Conservation (phyloP, 2,113 vertebrate genomes). For the Sander vitreus region DNA sequence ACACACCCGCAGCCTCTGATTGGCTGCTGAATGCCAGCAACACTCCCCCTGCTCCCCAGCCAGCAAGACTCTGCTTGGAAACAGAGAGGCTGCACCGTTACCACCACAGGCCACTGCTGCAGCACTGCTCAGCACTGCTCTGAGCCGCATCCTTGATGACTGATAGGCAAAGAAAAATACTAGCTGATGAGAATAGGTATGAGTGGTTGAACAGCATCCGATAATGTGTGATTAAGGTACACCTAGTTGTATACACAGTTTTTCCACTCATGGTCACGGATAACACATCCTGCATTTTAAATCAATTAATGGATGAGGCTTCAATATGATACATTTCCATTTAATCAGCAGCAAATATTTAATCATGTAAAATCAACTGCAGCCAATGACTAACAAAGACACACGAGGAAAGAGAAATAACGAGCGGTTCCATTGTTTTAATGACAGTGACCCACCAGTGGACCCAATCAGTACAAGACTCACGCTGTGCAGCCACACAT, state of each 20-base stretch:
- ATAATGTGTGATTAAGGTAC: background rate
- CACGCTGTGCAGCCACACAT: background rate
- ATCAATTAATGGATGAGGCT: background rate
- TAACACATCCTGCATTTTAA: background rate
- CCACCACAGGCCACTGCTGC: slow-evolving; percentile 65
- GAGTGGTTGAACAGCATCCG: background rate
- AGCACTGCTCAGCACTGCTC: slow-evolving; percentile 44
- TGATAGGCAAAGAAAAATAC: slow-evolving; percentile 1
- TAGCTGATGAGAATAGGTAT: background rate
- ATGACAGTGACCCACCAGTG: background rate
- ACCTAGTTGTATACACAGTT: background rate
- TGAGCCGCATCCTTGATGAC: slow-evolving; percentile 22
- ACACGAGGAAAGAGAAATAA: background rate
- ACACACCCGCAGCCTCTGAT: slow-evolving; percentile 76
- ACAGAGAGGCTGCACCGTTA: slow-evolving; percentile 73
- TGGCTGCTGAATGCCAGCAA: slow-evolving; percentile 70
- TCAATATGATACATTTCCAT: background rate
- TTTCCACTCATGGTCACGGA: background rate
- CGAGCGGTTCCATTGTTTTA: background rate
- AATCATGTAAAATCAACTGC: background rate
- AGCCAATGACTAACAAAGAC: background rate
- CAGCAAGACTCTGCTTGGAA: slow-evolving; percentile 82
- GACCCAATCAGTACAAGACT: background rate
- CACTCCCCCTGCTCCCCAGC: slow-evolving; percentile 70
- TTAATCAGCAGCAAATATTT: slow-evolving; percentile 14